Percentiles rank a stretch among this genome's conserved stretches.
Conservation (phyloP, 2,797 vertebrate species). For the Netta rufina region DNA sequence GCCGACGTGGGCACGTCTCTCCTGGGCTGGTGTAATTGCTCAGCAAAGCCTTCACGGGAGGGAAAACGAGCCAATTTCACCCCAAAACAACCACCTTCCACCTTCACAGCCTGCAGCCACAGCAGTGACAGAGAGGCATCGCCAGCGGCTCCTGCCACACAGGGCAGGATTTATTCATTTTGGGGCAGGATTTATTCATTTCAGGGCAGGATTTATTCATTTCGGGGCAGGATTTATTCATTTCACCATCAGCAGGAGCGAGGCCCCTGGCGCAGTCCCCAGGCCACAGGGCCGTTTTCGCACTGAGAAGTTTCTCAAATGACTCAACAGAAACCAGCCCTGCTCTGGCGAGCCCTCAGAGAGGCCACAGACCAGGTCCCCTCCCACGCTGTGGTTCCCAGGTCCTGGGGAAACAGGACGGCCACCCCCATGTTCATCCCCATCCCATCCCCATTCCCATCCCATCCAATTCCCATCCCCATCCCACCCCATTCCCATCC, state of each 20-base stretch:
- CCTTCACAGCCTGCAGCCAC: background rate
- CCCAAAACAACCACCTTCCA: too few species aligned
- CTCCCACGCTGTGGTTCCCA: background rate
- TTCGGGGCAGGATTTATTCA: background rate
- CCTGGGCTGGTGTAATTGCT: background rate
- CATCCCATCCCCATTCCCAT: background rate
- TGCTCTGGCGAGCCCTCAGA: accelerated
- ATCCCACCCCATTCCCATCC: accelerated
- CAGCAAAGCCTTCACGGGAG: background rate
- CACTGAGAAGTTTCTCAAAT: background rate
- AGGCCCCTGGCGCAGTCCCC: background rate
- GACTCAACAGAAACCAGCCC: background rate
- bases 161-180: background rate
- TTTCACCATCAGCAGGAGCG: background rate
- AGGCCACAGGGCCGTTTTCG: background rate
- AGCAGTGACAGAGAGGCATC: background rate
- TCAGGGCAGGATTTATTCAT: background rate
- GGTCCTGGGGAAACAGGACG: background rate
- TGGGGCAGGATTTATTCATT: background rate
- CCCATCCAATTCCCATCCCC: background rate
- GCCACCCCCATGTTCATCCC: background rate
- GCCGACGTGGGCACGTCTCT: accelerated
- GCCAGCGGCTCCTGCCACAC: accelerated
- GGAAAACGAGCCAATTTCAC: background rate
- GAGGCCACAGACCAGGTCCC: background rate